Base-by-base conservation (phyloP, 2,888 invertebrate species). In the Brenthis daphne region DNA sequence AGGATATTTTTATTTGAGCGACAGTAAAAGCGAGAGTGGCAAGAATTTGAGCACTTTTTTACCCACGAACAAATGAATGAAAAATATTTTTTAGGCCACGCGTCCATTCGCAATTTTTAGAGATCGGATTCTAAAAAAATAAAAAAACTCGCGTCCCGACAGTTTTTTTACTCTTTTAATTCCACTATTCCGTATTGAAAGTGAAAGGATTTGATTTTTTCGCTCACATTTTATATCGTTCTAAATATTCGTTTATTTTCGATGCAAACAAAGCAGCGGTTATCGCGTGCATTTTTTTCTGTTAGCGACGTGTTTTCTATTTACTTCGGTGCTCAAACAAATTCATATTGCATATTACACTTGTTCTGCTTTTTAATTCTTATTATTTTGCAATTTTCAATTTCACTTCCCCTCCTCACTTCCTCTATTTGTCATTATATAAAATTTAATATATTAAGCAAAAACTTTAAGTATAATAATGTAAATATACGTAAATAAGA, bases 1-100 rank as follows among this genome's bases (percentile, higher is more conserved):
- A 71, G 78, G 74, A 76, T 75, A 76, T 79, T 81, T 81, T 80
- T 80, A 82, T 82, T 82, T 79, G 81, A 80, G 79, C 80, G 78
- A 77, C 77, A 75, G 73, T 74, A 77, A 80, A 79, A 80, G 81
- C 74, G 82, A 82, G 75, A 80, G 82, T 81, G 77, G 73, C 75
- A 76, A 78, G 77, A 79, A 80, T 81, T 80, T 79, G 79, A 77
- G 77, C 79, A 73, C 75, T 77, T 80, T 81, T 82, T 80, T 78
- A 74, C 73, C 77, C 72, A 64, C 79, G 75, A 74, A 77, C 78
- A 77, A 76, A 80, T 79, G 79, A 82, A 82, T 82, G 81, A 77
- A 79, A 43, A 76, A 79, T 76, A 81, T 80, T 80, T 79, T 82
- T 82, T 79, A 77, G 80, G 78, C 75, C 73, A 73, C 75, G 76